A percentile compares a stretch with the other conserved stretches of the same genome.
These are phyloP conservation scores for Acrocephalus scirpaceus DNA, from an alignment of 2,797 vertebrate species.

Conservation along the genomic window DNA sequence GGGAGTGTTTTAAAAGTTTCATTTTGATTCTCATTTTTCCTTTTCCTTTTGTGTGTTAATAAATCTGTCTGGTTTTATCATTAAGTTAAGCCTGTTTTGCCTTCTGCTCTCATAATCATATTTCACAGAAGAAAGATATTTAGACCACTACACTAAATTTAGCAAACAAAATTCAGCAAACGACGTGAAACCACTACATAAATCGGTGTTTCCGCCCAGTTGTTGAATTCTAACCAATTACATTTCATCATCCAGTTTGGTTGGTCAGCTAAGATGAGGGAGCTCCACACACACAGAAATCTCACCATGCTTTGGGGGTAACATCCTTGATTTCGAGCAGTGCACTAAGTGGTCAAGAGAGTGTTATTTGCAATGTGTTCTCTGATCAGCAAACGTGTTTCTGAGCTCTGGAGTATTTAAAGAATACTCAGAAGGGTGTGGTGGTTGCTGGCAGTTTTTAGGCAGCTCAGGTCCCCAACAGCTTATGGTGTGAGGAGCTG, in stretches of 20 bases:
- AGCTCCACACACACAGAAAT: not conserved
- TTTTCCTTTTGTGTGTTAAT: too few relatives aligned
- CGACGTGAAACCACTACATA: too few relatives aligned
- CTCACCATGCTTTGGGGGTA: not conserved
- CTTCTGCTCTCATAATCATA: too few relatives aligned
- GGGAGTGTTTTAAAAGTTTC: too few relatives aligned
- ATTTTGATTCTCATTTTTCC: too few relatives aligned
- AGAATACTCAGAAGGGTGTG: fast-evolving
- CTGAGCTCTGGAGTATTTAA: not conserved
- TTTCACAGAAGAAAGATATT: too few relatives aligned
- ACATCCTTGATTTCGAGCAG: not conserved
- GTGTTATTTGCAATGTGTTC: not conserved
- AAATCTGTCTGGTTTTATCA: too few relatives aligned
- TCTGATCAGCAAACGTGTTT: not conserved
- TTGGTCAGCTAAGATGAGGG: not conserved
- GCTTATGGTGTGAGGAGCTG: not conserved
- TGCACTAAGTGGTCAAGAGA: not conserved
- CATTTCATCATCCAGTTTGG: not conserved
- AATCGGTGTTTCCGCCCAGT: too few relatives aligned
- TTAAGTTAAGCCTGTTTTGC: too few relatives aligned
- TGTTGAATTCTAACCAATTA: too few relatives aligned
- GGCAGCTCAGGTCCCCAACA: not conserved
- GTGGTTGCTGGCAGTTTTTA: not conserved
- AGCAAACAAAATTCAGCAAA: too few relatives aligned
- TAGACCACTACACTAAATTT: too few relatives aligned